These are phyloP conservation scores for Semibalanus balanoides DNA, from an alignment of 1,140 invertebrate genomes.

Conservation along the genomic window DNA sequence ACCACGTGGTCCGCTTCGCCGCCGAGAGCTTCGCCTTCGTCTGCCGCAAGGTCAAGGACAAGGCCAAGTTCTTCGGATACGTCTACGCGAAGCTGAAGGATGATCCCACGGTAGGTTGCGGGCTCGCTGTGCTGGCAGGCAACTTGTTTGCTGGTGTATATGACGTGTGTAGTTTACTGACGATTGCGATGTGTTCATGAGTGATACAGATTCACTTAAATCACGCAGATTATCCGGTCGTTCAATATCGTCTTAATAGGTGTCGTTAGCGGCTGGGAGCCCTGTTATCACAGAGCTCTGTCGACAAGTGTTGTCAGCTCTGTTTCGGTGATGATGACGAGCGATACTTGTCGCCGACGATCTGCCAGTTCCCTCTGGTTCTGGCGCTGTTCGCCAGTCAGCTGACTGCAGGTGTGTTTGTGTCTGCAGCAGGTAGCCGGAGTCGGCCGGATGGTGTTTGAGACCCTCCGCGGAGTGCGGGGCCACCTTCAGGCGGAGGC, in stretches of 20 bases:
- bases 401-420: background rate
- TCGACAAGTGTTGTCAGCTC: background rate
- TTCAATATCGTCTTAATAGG: no score
- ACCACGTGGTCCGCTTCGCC: conserved; percentile 81
- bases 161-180: no score
- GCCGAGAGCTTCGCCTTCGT: conserved; percentile 87
- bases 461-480: conserved; percentile 62
- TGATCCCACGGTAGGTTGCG: background rate
- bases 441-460: conserved; percentile 67
- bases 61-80: conserved; percentile 48
- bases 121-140: background rate
- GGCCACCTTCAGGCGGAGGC: conserved; percentile 55
- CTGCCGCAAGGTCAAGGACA: conserved; percentile 69
- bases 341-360: background rate
- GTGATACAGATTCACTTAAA: no score
- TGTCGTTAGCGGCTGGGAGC: no score
- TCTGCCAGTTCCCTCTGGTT: background rate
- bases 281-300: no score
- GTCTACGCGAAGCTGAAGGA: background rate
- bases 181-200: no score
- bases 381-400: background rate
- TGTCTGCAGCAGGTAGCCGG: conserved; percentile 47
- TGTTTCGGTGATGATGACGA: background rate
- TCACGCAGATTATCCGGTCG: no score
- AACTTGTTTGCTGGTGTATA: no score